These are phyloP conservation scores for Morinoia aosen DNA, from an alignment of 2,888 invertebrate species.

Conservation along the genomic window DNA sequence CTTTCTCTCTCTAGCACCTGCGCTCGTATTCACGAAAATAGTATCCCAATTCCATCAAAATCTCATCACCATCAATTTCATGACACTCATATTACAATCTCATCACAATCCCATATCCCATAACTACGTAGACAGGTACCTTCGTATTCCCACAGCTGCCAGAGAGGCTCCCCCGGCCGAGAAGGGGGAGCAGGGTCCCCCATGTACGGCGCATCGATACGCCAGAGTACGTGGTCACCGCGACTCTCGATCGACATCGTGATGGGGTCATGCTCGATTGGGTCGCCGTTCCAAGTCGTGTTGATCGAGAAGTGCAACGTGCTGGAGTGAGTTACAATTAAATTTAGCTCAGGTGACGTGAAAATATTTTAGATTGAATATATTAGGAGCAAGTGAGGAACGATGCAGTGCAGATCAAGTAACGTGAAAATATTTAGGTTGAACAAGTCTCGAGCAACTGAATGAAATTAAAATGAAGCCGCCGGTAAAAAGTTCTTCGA, in stretches of 20 bases:
- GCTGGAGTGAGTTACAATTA: neutral
- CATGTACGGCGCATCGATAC: constrained; percentile 71
- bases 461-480: no score
- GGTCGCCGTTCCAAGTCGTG: constrained; percentile 66
- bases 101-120: no score
- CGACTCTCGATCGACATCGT: constrained; percentile 64
- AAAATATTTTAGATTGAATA: neutral
- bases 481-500: no score
- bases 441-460: no score
- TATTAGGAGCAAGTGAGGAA: no score
- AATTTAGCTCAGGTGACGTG: neutral
- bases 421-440: no score
- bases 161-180: constrained; percentile 70
- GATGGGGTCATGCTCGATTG: constrained; percentile 66
- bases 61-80: no score
- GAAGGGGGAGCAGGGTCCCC: constrained; percentile 71
- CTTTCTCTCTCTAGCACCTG: no score
- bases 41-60: no score
- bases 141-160: constrained; percentile 73
- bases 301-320: constrained; percentile 58
- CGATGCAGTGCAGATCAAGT: no score
- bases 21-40: no score
- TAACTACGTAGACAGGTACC: constrained; percentile 68
- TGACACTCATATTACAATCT: no score
- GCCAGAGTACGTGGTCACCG: constrained; percentile 66